Percentiles rank a stretch among this genome's conserved stretches.
phyloP scores from a whole-genome alignment of 2,888 invertebrate species.

The Tiliacea aurago region DNA sequence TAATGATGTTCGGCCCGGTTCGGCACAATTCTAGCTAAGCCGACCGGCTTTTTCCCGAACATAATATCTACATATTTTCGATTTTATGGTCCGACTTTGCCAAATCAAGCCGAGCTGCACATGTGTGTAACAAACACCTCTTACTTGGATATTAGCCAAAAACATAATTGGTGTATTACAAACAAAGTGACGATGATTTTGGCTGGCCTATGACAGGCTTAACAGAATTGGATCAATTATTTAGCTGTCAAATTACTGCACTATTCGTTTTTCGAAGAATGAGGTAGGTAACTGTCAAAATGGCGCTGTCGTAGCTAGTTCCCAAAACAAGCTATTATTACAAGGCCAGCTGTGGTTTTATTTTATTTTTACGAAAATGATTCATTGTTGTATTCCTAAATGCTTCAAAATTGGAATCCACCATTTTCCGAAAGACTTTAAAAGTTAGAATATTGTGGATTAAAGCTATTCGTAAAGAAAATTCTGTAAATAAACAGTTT shows the following conservation, averaged over 20 bases:
- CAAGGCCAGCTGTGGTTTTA: too few species aligned
- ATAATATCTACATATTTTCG: not conserved
- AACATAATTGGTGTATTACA: slow-evolving; percentile 12
- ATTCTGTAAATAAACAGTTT: too few species aligned
- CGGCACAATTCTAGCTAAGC: not conserved
- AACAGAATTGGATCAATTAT: slow-evolving; percentile 28
- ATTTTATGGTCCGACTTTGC: not conserved
- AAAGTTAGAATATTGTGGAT: too few species aligned
- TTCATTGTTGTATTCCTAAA: too few species aligned
- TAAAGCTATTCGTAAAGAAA: too few species aligned
- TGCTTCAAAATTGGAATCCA: too few species aligned
- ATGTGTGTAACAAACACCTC: too few species aligned
- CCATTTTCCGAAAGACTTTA: too few species aligned
- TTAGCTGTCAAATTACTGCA: not conserved
- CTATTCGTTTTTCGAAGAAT: not conserved
- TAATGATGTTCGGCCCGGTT: not conserved
- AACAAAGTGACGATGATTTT: slow-evolving; percentile 10
- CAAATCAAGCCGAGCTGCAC: not conserved
- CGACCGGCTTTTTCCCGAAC: not conserved
- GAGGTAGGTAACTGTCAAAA: too few species aligned
- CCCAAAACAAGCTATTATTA: too few species aligned
- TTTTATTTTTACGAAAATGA: too few species aligned
- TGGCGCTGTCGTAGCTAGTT: too few species aligned
- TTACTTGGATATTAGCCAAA: slow-evolving; percentile 31
- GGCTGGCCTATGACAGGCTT: not conserved